A percentile compares a stretch with the other conserved stretches of the same genome.
phyloP scores from a whole-genome alignment of 2,113 vertebrate genomes.

The Hypanus sabinus region DNA sequence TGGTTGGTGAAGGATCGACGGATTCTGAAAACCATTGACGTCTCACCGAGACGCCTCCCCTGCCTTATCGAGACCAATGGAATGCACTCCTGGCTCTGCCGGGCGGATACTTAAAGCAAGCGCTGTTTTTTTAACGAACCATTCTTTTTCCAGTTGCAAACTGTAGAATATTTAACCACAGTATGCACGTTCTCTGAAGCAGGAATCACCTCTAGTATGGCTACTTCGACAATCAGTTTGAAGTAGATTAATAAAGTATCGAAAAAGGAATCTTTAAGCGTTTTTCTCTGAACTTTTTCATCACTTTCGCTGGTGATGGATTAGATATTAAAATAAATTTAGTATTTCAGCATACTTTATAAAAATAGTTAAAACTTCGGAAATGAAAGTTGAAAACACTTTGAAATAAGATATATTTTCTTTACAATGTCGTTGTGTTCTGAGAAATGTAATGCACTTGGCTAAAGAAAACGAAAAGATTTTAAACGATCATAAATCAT shows the following conservation, averaged over 20 bases:
- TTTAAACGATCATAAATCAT: background rate
- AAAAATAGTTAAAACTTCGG: background rate
- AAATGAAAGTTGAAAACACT: background rate
- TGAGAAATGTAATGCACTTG: background rate
- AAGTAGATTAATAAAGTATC: background rate
- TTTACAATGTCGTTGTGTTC: background rate
- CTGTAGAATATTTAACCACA: background rate
- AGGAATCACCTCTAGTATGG: background rate
- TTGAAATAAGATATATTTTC: background rate
- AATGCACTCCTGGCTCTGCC: background rate
- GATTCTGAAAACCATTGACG: conserved; percentile 18
- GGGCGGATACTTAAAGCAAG: background rate
- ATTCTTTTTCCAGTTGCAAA: background rate
- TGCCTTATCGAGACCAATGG: conserved; percentile 17
- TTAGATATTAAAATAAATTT: too few species aligned
- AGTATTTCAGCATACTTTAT: background rate
- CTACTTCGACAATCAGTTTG: background rate
- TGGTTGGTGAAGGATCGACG: conserved; percentile 23
- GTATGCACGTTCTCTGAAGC: background rate
- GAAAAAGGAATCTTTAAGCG: background rate
- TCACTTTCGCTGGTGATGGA: background rate
- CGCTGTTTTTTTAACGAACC: background rate
- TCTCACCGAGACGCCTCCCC: conserved; percentile 2
- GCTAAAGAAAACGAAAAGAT: background rate
- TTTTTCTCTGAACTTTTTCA: background rate